Conservation (phyloP, 1,140 invertebrate genomes). For the Zaprionus inermis region DNA sequence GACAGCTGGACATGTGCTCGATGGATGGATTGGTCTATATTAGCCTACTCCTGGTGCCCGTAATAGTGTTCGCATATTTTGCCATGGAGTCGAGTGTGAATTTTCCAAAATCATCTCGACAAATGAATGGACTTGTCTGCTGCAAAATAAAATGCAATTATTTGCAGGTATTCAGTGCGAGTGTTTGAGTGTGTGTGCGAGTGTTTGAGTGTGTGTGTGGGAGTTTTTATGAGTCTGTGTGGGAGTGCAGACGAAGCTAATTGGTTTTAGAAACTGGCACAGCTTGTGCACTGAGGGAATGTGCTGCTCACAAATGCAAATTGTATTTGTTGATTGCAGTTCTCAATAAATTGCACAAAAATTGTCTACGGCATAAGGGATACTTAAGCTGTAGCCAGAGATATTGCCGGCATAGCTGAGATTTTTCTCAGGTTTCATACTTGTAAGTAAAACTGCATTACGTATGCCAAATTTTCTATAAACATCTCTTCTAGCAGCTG, state of each 20-base stretch:
- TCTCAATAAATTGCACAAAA: neutral
- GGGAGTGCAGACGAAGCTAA: neutral
- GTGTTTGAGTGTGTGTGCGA: neutral
- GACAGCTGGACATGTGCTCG: slow-evolving; percentile 1
- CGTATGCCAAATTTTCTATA: neutral
- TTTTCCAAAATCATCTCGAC: neutral
- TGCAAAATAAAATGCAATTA: slow-evolving; percentile 17
- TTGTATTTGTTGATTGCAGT: slow-evolving; percentile 16
- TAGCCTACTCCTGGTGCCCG: neutral
- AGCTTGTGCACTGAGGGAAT: neutral
- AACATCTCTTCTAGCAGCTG: neutral
- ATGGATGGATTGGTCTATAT: neutral
- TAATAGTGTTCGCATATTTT: slow-evolving; percentile 9
- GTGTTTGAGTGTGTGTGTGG: neutral
- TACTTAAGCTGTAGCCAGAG: neutral
- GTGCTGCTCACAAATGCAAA: slow-evolving; percentile 14
- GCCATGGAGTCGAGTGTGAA: slow-evolving; percentile 7
- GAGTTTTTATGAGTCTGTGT: neutral
- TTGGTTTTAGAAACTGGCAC: slow-evolving; percentile 15
- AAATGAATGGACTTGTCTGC: neutral
- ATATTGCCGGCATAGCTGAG: neutral
- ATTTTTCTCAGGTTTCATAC: neutral
- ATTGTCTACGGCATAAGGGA: neutral
- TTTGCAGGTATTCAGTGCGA: neutral
- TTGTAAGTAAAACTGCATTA: neutral